Base-by-base conservation (phyloP, 2,888 invertebrate genomes). In the Platycheirus albimanus region DNA sequence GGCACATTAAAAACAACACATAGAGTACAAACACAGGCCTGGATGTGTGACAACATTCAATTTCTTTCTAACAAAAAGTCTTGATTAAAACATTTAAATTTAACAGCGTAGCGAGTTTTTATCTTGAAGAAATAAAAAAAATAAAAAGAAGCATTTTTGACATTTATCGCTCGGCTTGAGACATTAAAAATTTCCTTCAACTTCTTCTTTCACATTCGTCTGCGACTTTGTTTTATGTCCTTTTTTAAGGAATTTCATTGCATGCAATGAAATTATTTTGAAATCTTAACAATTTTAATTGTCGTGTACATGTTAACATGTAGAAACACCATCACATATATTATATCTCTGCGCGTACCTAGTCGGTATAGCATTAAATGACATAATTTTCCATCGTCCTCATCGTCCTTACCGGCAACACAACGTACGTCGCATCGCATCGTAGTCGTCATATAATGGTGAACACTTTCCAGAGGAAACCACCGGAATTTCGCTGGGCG, bases 281-380 rank as follows among this genome's bases (percentile, higher is more conserved):
- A 51, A 77, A 71, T 70, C 63, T 76, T 70, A 20, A 47, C 63
- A 70, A 54, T 70, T 76, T 70, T 76, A 76, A 76, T 76, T 76
- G 76, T 70, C 17, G 54, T 63, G 47, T 30, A 63, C 19, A 76
- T 70, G 70, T 63, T 63, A 38, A 69, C 69, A 76, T 28, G 13
- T 45, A 63, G 47, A 20, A 52, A 47, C 45, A 52, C 51, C 20
- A 45, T 36, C 11, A 28, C 15, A 49, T n/a, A 54, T 8, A 24
- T 41, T 36, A 3, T 56, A 43, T 45, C 43, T 36, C 41, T 19
- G n/a, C 47, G 20, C 13, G 5, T n/a, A 6, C n/a, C n/a, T 47
- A 24, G 20, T 4, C 5, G 19, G 19, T 36, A 28, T 7, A 24
- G 43, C 52, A 28, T 61, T 61, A 67, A 79, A 72, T 67, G 72